Percentiles rank a stretch among this genome's conserved stretches.
Conservation (phyloP, 92 coral and sea anemone genomes). For the Parazoanthus darwini region DNA sequence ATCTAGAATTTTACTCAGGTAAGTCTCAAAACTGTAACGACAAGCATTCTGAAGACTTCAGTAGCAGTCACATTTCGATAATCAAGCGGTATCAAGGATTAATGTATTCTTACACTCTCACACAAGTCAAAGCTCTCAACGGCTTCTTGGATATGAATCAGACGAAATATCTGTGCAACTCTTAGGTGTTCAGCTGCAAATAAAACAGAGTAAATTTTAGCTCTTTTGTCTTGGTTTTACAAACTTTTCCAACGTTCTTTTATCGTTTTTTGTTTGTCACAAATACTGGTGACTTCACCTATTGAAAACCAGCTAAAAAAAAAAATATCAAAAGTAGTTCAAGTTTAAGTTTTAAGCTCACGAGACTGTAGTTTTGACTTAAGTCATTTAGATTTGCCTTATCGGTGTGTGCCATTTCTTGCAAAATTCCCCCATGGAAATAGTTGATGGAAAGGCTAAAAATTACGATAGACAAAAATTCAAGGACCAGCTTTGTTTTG, state of each 20-base stretch:
- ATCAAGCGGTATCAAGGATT: slow-evolving; percentile 25
- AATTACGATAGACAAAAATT: background rate
- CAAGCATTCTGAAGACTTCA: background rate
- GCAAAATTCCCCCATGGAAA: background rate
- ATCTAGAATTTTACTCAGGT: slow-evolving; percentile 24
- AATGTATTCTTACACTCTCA: slow-evolving; percentile 38
- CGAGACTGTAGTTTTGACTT: background rate
- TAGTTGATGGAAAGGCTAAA: background rate
- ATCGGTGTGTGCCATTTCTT: background rate
- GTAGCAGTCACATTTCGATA: background rate
- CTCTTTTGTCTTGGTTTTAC: background rate
- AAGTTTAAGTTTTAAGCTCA: background rate
- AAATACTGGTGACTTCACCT: slow-evolving; percentile 1
- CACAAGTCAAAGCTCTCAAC: background rate
- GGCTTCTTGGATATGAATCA: background rate
- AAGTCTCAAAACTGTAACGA: background rate
- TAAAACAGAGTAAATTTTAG: background rate
- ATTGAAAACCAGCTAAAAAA: background rate
- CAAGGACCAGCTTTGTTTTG: slow-evolving; percentile 29
- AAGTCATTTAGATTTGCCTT: background rate
- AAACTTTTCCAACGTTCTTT: background rate
- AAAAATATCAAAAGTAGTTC: background rate
- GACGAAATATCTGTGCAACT: background rate
- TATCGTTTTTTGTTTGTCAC: background rate
- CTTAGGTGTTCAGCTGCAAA: background rate